Conservation (phyloP, 2,113 vertebrate genomes). For the Muntiacus muntjak region DNA sequence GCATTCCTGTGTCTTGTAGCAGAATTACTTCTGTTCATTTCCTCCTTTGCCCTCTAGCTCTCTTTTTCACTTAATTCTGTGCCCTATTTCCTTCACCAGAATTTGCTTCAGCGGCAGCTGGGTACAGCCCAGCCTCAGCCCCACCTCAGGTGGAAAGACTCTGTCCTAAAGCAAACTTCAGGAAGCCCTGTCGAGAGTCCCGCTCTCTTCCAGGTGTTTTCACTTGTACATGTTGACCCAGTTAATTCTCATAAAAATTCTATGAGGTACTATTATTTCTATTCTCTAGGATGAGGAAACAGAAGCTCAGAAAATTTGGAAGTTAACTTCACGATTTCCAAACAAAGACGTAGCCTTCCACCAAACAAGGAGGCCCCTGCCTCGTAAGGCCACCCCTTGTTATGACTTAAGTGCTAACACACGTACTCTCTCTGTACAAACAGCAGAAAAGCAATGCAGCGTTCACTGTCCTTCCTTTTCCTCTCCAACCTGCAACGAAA, state of each 20-base stretch:
- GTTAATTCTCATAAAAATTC: neutral
- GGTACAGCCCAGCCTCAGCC: neutral
- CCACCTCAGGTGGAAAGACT: neutral
- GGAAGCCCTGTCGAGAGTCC: neutral
- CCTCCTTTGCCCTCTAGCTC: neutral
- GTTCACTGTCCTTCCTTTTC: neutral
- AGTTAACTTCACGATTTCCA: neutral
- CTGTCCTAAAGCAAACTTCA: neutral
- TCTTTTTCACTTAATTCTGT: constrained; percentile 6
- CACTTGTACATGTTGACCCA: neutral
- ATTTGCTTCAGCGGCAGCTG: neutral
- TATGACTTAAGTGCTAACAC: neutral
- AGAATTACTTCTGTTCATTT: constrained; percentile 22
- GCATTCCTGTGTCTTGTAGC: neutral
- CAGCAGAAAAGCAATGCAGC: neutral
- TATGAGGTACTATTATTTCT: neutral
- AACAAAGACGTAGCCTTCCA: neutral
- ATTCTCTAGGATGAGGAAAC: neutral
- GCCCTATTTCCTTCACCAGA: neutral
- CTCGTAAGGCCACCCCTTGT: neutral
- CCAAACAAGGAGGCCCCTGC: neutral
- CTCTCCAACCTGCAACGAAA: neutral
- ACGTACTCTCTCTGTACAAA: neutral
- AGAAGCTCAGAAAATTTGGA: neutral
- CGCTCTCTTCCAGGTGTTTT: neutral